These are phyloP conservation scores for Zaprionus camerounensis DNA, from an alignment of 1,140 invertebrate species.

Conservation along the genomic window DNA sequence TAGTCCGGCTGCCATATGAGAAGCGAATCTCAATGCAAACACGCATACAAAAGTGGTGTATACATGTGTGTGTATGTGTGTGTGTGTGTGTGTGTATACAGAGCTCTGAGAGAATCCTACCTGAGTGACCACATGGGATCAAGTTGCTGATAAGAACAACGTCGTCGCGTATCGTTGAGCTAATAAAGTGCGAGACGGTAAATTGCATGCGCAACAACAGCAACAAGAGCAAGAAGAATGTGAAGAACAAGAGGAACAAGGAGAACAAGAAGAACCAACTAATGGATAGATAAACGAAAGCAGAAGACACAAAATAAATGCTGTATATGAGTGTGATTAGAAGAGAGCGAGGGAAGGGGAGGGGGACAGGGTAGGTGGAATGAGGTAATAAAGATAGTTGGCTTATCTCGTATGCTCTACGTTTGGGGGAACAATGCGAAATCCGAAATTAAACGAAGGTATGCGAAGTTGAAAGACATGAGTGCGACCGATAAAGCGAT, in stretches of 20 bases:
- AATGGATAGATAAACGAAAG: constrained; percentile 8
- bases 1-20: constrained; percentile 11
- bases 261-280: neutral
- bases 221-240: neutral
- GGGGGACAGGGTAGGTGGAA: neutral
- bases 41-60: constrained; percentile 4
- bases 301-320: constrained; percentile 3
- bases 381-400: constrained; percentile 2
- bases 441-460: constrained; percentile 13
- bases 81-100: neutral
- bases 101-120: constrained; percentile 47
- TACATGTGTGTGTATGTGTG: neutral
- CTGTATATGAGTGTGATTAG: neutral
- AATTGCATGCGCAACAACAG: constrained; percentile 64
- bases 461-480: constrained; percentile 29
- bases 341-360: neutral
- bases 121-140: constrained; percentile 52
- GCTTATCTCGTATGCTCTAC: constrained; percentile 28
- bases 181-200: constrained; percentile 63
- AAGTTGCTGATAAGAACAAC: constrained; percentile 53
- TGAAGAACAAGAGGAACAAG: neutral
- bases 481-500: constrained; percentile 16
- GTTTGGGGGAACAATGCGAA: constrained; percentile 16
- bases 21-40: constrained; percentile 38
- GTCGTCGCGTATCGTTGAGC: constrained; percentile 53